A percentile compares a stretch with the other conserved stretches of the same genome.
Evolutionary conservation across 2,888 invertebrate genomes (phyloP).

Genomic region (Tenthredo scrophulariae): DNA sequence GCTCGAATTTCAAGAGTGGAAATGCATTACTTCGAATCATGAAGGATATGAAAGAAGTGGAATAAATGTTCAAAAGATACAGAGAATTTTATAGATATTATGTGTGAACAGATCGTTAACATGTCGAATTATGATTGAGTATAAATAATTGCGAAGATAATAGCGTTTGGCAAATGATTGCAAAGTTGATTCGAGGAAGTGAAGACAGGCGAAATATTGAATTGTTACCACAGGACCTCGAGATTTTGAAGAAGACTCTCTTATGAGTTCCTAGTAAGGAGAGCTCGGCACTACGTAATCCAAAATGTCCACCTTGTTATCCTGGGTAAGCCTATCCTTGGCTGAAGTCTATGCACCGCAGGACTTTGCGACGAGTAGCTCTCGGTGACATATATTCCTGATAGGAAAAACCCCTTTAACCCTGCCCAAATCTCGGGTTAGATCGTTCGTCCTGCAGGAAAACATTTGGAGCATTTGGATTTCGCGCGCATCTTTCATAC

Average conservation of each 20-base stretch:
- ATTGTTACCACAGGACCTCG: background rate
- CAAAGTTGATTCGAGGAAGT: background rate
- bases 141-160: background rate
- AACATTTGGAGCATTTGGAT: constrained; percentile 10
- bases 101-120: background rate
- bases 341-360: constrained; percentile 36
- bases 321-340: background rate
- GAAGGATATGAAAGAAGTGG: background rate
- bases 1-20: background rate
- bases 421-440: constrained; percentile 69
- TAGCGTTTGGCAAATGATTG: background rate
- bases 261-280: constrained; percentile 44
- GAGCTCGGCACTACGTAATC: constrained; percentile 31
- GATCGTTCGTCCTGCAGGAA: constrained; percentile 53
- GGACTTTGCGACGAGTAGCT: constrained; percentile 52
- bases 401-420: constrained; percentile 71
- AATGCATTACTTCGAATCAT: background rate
- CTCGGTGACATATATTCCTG: constrained; percentile 66
- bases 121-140: background rate
- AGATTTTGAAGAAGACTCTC: background rate
- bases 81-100: background rate
- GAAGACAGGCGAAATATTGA: background rate
- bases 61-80: background rate
- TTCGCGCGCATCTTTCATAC: constrained; percentile 66
- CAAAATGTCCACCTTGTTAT: constrained; percentile 37